These are phyloP conservation scores for Sapajus apella DNA, from an alignment of 2,113 vertebrate genomes.

Conservation along the genomic window DNA sequence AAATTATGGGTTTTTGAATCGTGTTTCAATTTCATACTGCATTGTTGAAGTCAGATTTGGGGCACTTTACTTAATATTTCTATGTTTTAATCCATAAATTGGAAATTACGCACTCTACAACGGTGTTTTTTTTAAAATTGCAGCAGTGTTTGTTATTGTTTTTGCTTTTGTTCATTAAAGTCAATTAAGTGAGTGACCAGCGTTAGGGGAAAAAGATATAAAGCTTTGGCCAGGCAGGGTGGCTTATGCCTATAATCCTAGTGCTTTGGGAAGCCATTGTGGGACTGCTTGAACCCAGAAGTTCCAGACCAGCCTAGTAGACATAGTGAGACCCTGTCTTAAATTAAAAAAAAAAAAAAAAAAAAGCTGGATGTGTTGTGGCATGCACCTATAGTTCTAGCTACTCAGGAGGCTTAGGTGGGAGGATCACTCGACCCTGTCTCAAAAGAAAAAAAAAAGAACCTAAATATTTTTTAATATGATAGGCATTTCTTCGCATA, in stretches of 20 bases:
- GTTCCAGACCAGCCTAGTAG: background rate
- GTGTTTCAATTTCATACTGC: constrained; percentile 27
- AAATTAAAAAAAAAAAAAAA: background rate
- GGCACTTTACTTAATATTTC: constrained; percentile 22
- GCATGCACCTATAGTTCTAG: background rate
- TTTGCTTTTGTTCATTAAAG: background rate
- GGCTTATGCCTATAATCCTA: background rate
- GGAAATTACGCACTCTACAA: background rate
- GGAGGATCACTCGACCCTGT: background rate
- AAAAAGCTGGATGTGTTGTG: background rate
- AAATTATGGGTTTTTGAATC: constrained; percentile 26
- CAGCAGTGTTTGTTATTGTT: background rate
- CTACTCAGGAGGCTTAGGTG: background rate
- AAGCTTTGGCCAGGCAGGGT: background rate
- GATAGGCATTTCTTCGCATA: background rate
- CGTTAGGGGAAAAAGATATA: background rate
- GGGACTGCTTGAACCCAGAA: background rate
- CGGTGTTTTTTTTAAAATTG: background rate
- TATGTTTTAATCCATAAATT: constrained; percentile 41
- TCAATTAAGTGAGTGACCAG: background rate
- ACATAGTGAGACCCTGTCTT: background rate
- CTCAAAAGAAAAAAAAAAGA: background rate
- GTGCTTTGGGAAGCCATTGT: background rate
- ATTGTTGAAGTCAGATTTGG: constrained; percentile 22
- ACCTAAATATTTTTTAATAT: background rate